Base-by-base conservation (phyloP, 2,888 invertebrate species). In the Enchytraeus crypticus region DNA sequence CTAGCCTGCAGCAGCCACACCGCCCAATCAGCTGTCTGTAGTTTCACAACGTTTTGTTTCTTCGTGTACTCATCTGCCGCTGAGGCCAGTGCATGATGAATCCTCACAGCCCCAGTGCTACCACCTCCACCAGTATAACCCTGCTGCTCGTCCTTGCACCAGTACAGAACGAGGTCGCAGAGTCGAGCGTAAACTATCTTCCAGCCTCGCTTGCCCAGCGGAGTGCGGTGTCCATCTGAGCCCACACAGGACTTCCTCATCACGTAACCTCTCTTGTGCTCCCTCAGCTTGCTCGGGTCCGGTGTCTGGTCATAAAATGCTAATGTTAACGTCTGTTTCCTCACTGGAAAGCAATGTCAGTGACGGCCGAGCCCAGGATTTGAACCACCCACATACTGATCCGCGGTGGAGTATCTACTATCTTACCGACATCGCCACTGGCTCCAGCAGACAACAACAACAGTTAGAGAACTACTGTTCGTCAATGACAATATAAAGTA, bases 181-280 rank as follows among this genome's bases (percentile, higher is more conserved):
- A 98, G 84, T 65, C 93, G 92, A 77, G 92, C 95, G 83, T 92
- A 96, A 82, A 91, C 92, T 93, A 96, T 96, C 82, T 92, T 93
- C 98, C 98, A 98, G 59, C 95, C 91, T 72, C 98, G 86, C 77
- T 95, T 91, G 51, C 98, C 97, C 79, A 97, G 88, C 54, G 83
- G 81, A 49, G 83, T 97, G 84, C 90, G 89, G 81, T 93, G 92
- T 70, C 92, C 95, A 80, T 95, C 95, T 53, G 89, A 84, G 77
- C 97, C 97, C 74, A 88, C 86, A 79, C 96, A 93, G 78, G 92
- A 92, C 82, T 98, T 98, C 70, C 96, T 84, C 92, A 96, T 93
- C 71, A 98, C 90, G 82, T 95, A 98, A 59, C 97, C 97, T 81
- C 92, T 92, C 82, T 96, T 96, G 82, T 93, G 96, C 81, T 97